Conservation (phyloP, 1,140 invertebrate genomes). For the Cepaea nemoralis region DNA sequence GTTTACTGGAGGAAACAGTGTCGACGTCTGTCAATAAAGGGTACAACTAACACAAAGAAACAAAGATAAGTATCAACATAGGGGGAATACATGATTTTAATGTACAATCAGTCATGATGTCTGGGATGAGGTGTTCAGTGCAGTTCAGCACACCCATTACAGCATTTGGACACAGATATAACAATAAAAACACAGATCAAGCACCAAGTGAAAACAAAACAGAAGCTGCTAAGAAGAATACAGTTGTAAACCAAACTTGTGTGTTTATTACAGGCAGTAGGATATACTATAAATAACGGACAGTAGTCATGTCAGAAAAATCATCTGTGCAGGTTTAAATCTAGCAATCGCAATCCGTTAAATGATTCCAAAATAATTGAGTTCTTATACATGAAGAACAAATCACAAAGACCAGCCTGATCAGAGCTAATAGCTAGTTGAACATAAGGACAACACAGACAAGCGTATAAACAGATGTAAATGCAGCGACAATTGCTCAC, state of each 20-base stretch:
- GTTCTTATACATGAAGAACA: background rate
- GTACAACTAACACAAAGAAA: no score
- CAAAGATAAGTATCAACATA: background rate
- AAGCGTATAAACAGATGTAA: background rate
- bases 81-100: background rate
- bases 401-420: background rate
- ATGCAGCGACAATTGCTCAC: background rate
- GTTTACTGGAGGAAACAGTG: no score
- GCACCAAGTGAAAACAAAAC: background rate
- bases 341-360: background rate
- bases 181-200: background rate
- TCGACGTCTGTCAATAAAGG: no score
- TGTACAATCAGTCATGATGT: background rate
- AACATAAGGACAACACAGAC: background rate
- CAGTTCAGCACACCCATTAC: background rate
- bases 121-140: background rate
- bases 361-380: background rate
- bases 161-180: background rate
- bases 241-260: background rate
- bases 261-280: conserved; percentile 1
- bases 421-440: background rate
- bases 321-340: background rate
- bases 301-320: background rate
- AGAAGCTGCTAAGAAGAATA: background rate
- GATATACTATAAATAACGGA: background rate